Conservation (phyloP, 2,797 vertebrate genomes). For the Anisognathus igniventris region DNA sequence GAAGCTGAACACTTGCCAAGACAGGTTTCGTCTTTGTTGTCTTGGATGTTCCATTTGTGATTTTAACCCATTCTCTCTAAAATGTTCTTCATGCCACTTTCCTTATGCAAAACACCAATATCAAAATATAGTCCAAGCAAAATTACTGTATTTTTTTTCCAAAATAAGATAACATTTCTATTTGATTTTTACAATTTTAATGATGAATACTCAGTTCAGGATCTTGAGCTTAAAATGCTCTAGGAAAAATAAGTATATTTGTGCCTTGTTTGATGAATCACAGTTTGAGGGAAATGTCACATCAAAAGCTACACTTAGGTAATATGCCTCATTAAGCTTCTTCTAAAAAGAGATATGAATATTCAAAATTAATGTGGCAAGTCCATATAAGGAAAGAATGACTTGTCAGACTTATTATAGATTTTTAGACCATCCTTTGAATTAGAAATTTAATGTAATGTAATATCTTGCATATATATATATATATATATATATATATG, state of each 20-base stretch:
- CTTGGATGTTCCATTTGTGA: background rate
- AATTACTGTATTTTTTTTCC: background rate
- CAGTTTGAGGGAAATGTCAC: background rate
- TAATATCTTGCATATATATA: background rate
- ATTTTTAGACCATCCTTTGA: background rate
- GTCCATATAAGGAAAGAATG: background rate
- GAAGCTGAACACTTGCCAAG: background rate
- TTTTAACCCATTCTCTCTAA: background rate
- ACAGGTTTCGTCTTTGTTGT: background rate
- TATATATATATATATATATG: background rate
- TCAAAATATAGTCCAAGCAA: background rate
- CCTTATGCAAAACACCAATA: background rate
- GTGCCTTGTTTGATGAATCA: background rate
- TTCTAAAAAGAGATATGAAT: background rate
- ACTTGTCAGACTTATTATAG: background rate
- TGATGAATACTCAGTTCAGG: background rate
- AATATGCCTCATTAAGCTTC: background rate
- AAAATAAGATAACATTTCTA: background rate
- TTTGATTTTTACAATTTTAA: background rate
- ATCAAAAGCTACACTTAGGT: slow-evolving; percentile 1
- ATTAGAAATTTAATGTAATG: background rate
- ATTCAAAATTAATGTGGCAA: slow-evolving; percentile 3
- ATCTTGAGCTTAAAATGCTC: background rate
- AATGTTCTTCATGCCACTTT: background rate
- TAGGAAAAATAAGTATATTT: background rate